A percentile compares a stretch with the other conserved stretches of the same genome.
Conservation (phyloP, 2,113 vertebrate species). For the Phaethon lepturus region DNA sequence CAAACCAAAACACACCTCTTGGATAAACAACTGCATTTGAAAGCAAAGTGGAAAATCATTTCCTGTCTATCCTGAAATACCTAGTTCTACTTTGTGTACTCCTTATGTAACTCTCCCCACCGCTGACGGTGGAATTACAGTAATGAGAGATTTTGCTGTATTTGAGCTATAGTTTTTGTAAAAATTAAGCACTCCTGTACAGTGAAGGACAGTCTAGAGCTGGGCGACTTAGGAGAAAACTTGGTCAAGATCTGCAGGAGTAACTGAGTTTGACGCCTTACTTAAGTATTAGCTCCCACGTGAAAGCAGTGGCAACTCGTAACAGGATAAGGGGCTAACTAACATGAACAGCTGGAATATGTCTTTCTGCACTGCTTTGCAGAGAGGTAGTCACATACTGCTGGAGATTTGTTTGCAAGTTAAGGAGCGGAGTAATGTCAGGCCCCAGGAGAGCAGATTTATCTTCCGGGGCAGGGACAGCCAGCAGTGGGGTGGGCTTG, state of each 20-base stretch:
- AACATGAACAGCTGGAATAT: background rate
- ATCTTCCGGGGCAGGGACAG: background rate
- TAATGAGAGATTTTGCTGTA: background rate
- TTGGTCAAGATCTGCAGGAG: background rate
- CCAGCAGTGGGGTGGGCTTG: accelerated
- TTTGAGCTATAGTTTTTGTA: background rate
- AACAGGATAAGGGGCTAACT: background rate
- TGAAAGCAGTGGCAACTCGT: background rate
- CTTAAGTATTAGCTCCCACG: background rate
- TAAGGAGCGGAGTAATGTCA: no score
- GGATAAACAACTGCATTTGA: background rate
- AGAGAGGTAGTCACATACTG: background rate
- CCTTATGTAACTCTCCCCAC: background rate
- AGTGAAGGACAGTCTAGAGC: background rate
- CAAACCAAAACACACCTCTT: background rate
- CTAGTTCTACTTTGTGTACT: background rate
- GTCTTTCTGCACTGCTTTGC: background rate
- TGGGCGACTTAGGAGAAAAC: background rate
- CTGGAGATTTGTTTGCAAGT: background rate
- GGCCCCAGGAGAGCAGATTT: background rate
- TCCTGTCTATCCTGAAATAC: background rate
- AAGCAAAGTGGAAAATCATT: background rate
- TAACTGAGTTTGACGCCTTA: background rate
- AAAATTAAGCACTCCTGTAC: background rate
- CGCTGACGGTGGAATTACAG: accelerated